Conservation (phyloP, 2,113 vertebrate genomes). For the Tretioscincus oriximinensis region DNA sequence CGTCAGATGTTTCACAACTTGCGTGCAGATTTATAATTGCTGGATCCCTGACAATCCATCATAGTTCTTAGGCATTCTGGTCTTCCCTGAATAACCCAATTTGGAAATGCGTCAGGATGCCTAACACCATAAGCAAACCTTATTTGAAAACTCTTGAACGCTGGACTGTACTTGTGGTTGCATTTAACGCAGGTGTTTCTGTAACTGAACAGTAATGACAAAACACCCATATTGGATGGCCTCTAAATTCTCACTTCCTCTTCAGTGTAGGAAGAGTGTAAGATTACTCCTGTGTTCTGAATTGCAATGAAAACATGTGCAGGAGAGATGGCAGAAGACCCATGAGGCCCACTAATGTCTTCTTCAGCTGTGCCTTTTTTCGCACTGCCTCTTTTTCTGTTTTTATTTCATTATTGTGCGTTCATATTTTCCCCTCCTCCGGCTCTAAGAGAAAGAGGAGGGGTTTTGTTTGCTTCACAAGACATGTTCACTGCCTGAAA, state of each 20-base stretch:
- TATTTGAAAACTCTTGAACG: not conserved
- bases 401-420: conserved; percentile 7
- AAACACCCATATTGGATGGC: not conserved
- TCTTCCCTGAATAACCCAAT: not conserved
- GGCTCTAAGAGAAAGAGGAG: too few relatives aligned
- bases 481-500: not conserved
- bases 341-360: conserved; percentile 1
- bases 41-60: not conserved
- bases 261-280: not conserved
- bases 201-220: not conserved
- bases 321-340: not conserved
- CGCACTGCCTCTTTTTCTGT: not conserved
- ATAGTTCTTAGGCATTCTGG: not conserved
- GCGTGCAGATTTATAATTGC: not conserved
- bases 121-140: not conserved
- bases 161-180: not conserved
- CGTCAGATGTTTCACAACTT: not conserved
- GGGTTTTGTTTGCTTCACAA: not conserved
- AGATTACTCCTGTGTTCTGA: conserved; percentile 1
- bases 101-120: not conserved
- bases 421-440: not conserved
- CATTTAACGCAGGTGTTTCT: not conserved
- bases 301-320: conserved; percentile 1
- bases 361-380: conserved; percentile 18
- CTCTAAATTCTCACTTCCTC: conserved; percentile 12